Evolutionary conservation across 2,888 invertebrate species (phyloP).

Genomic region (Laspeyria flexula): DNA sequence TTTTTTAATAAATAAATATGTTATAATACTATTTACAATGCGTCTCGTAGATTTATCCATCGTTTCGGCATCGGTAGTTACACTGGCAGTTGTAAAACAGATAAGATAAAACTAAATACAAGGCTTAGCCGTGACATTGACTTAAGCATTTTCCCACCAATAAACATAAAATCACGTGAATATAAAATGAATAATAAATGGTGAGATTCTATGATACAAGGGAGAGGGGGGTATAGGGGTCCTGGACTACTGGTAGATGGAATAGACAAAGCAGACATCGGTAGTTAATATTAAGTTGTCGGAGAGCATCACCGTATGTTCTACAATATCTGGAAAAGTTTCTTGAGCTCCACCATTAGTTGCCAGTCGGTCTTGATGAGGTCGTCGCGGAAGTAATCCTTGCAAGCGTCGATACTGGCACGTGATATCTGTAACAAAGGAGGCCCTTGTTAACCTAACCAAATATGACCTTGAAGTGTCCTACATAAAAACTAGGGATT

Average conservation of each 20-base stretch:
- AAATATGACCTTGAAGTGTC: too few species aligned
- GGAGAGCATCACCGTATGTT: conserved; percentile 59
- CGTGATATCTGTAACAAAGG: conserved; percentile 93
- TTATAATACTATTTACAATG: conserved; percentile 58
- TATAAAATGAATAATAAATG: conserved; percentile 41
- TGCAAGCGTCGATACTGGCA: conserved; percentile 99
- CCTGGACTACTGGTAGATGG: conserved; percentile 72
- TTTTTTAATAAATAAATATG: conserved; percentile 42
- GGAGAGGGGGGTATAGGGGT: too few species aligned
- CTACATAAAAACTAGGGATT: too few species aligned
- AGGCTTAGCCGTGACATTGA: conserved; percentile 28
- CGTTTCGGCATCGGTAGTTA: conserved; percentile 29
- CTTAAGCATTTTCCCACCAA: conserved; percentile 32
- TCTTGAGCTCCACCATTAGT: conserved; percentile 99
- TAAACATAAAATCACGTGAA: conserved; percentile 22
- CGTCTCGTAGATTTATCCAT: conserved; percentile 39
- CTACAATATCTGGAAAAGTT: conserved; percentile 97
- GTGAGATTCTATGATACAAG: conserved; percentile 48
- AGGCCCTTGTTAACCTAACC: conserved; percentile 3
- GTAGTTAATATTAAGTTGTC: conserved; percentile 46
- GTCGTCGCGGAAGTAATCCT: conserved; percentile 99
- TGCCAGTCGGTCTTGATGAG: conserved; percentile 99
- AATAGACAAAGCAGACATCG: conserved; percentile 63
- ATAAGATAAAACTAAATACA: conserved; percentile 39
- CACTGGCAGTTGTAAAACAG: conserved; percentile 47